Evolutionary conservation across 1,140 invertebrate species (phyloP), one percentile per base, ranked within the genome.

Genomic region (Yoshiicerus persimilis): DNA sequence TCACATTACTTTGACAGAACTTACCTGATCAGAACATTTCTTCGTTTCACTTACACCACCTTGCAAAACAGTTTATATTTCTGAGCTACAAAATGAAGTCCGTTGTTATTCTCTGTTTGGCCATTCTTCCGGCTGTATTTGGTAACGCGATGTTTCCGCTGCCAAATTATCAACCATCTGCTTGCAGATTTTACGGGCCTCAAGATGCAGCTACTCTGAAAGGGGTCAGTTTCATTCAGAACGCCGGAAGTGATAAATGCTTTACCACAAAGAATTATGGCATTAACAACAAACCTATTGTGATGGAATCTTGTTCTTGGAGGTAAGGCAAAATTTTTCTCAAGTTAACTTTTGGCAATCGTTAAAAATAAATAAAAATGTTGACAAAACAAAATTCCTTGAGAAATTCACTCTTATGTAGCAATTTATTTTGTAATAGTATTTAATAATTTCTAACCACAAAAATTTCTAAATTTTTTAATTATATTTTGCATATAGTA

Each of bases 151-250:
- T 27, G 1, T 4, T 70, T 70, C 64, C 64, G 0, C 27, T 70
- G 23, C 64, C 64, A n/a, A 70, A 70, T 27, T 8, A 8, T 4
- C 64, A 70, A 25, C 64, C 64, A 0, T 36, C 8, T 20, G 80
- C 77, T 2, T 88, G 87, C 38, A 56, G 34, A 32, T 86, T 88
- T 41, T 39, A 86, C 62, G 84, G 66, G 47, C 84, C 87, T 9
- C 87, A 88, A n/a, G 87, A 86, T 27, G 25, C 87, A 38, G 20
- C 38, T 4, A 88, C 87, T 62, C 39, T 88, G 30, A 34, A 36
- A 5, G 87, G 87, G 25, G 39, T 75, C 20, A 88, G 75, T 86
- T 88, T 88, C 41, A 34, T 88, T 8, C 47, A 86, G 30, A 88
- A 88, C 23, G 83, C 39, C 23, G 84, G 62, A 36, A 30, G 47